These are phyloP conservation scores for Heliothis subflexa DNA, from an alignment of 1,140 invertebrate species.

Conservation along the genomic window DNA sequence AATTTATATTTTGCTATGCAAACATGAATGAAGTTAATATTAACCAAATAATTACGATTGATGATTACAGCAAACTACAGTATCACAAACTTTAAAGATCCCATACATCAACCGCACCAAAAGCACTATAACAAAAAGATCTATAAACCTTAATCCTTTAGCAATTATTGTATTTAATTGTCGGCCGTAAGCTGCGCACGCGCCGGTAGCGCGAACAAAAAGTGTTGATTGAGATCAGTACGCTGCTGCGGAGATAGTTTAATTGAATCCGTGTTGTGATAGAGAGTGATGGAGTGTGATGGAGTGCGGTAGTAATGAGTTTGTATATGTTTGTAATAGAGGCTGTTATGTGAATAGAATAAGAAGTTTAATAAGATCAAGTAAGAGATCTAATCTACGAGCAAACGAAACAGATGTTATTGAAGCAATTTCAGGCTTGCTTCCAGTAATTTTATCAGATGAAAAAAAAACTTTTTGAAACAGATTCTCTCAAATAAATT, in stretches of 20 bases:
- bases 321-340: neutral
- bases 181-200: slow-evolving; percentile 16
- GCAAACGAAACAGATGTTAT: too few relatives aligned
- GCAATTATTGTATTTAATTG: slow-evolving; percentile 44
- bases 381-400: too few relatives aligned
- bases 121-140: slow-evolving; percentile 14
- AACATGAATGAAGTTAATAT: too few relatives aligned
- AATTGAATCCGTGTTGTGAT: slow-evolving; percentile 30
- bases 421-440: too few relatives aligned
- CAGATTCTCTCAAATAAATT: neutral
- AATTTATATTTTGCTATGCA: too few relatives aligned
- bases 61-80: too few relatives aligned
- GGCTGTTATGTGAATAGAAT: too few relatives aligned
- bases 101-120: neutral
- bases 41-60: too few relatives aligned
- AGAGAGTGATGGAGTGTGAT: slow-evolving; percentile 7
- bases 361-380: too few relatives aligned
- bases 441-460: too few relatives aligned
- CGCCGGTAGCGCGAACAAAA: slow-evolving; percentile 27
- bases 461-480: neutral
- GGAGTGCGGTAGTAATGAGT: neutral
- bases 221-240: slow-evolving; percentile 42
- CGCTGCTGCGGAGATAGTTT: slow-evolving; percentile 12
- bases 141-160: slow-evolving; percentile 35
- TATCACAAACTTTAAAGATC: neutral